These are phyloP conservation scores for Dicranocentrus wangi DNA, from an alignment of 2,888 invertebrate species.

Conservation along the genomic window DNA sequence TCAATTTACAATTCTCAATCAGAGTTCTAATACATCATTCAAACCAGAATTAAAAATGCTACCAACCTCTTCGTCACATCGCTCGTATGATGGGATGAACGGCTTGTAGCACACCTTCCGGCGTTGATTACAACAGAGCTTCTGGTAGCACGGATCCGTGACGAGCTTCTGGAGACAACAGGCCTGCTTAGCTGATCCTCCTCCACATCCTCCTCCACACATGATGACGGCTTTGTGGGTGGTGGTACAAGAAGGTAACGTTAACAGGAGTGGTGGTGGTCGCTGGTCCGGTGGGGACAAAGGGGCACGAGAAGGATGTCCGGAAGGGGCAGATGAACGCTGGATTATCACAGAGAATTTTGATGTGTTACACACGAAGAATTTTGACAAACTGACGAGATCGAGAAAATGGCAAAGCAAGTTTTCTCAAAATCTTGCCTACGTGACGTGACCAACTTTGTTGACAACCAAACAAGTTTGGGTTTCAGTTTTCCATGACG, in stretches of 20 bases:
- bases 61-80: conserved; percentile 58
- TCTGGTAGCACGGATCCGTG: conserved; percentile 70
- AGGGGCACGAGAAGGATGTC: not conserved
- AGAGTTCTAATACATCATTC: no score
- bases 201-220: conserved; percentile 48
- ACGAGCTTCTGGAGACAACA: conserved; percentile 54
- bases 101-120: conserved; percentile 65
- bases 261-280: not conserved
- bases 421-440: no score
- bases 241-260: not conserved
- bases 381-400: conserved; percentile 20
- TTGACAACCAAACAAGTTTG: no score
- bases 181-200: conserved; percentile 6
- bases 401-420: no score
- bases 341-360: conserved; percentile 26
- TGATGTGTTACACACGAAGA: conserved; percentile 6
- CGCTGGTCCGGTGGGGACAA: conserved; percentile 18
- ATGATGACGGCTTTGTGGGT: conserved; percentile 30
- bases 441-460: no score
- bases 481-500: no score
- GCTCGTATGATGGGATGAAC: conserved; percentile 67
- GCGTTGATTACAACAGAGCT: conserved; percentile 70
- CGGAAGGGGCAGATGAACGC: not conserved
- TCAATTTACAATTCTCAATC: no score
- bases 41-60: no score